Evolutionary conservation across 64 coral and sea anemone genomes (phyloP), one percentile per base, ranked within the genome.

Genomic region (Orbicella faveolata): DNA sequence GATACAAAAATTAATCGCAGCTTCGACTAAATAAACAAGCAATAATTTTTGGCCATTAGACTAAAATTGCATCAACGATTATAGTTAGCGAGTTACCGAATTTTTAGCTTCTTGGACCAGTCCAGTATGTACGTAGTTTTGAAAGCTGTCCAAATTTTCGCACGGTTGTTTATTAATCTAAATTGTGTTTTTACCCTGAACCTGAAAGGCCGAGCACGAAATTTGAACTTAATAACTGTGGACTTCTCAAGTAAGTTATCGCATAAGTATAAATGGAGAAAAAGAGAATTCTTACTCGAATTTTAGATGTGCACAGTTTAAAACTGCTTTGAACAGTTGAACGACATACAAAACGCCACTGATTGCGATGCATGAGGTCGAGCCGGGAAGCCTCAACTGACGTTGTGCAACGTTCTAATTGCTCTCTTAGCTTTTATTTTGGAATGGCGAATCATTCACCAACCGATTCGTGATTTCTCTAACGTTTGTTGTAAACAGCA

Each of bases 361-460:
- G 21, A 79, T 26, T 26, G 20, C 51, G 77, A 79, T 21, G 52
- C 25, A n/a, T 52, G 11, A 30, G 21, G 1, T 59, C 55, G 15
- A 48, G 44, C 44, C 44, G 9, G 10, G 15, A 59, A 59, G 15
- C 55, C 21, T 11, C 9, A 59, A 54, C 51, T 55, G 52, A 15
- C 52, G 25, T 16, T 79, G 30, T 59, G 15, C 52, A 79, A 79
- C 77, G 77, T 79, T 79, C 77, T 57, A 57, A 79, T 33, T 57
- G 52, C 25, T 70, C 9, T 0, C 9, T 4, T 21, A 23, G 64
- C 18, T 19, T 67, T 23, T 11, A 26, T 70, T 69, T 70, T 11
- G 9, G 21, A 70, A 70, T 79, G 48, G 77, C 77, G 77, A 79
- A 79, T 79, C 9, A 70, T n/a, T 26, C 9, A 57, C 33, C 25